phyloP scores from a whole-genome alignment of 2,888 invertebrate species.

The Diaphora mendica region DNA sequence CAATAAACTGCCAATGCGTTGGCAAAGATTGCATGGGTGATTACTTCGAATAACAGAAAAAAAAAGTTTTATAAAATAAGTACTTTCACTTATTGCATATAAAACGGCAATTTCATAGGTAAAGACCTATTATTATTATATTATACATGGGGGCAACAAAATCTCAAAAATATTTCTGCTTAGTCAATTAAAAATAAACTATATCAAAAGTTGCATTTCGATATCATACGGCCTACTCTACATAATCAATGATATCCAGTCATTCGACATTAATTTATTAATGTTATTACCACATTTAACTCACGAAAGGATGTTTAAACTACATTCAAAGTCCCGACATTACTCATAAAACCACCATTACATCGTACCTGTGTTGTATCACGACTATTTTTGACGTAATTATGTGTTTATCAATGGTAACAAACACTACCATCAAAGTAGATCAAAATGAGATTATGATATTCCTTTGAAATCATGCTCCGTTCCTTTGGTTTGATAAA shows the following conservation, averaged over 20 bases:
- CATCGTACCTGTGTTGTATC: constrained; percentile 39
- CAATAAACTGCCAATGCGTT: too few relatives aligned
- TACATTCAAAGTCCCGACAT: constrained; percentile 35
- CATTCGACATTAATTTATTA: constrained; percentile 8
- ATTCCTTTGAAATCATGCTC: constrained; percentile 46
- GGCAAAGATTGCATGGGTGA: too few relatives aligned
- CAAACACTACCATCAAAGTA: constrained; percentile 43
- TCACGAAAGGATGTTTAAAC: constrained; percentile 48
- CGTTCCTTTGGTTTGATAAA: constrained; percentile 25
- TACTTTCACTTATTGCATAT: too few relatives aligned
- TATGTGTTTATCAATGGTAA: constrained; percentile 46
- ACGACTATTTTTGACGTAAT: constrained; percentile 40
- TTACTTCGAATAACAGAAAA: too few relatives aligned
- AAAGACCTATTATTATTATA: too few relatives aligned
- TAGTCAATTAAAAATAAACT: not conserved
- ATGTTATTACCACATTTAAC: constrained; percentile 36
- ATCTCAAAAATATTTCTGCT: too few relatives aligned
- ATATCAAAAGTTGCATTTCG: not conserved
- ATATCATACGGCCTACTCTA: not conserved
- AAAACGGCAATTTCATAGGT: too few relatives aligned
- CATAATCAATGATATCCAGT: not conserved
- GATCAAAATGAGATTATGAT: constrained; percentile 46
- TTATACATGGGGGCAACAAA: too few relatives aligned
- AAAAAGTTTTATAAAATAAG: too few relatives aligned
- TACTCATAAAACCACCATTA: constrained; percentile 39